Evolutionary conservation across 2,797 vertebrate species (phyloP), one percentile per base, ranked within the genome.

Genomic region (Acanthurus leucopareius): DNA sequence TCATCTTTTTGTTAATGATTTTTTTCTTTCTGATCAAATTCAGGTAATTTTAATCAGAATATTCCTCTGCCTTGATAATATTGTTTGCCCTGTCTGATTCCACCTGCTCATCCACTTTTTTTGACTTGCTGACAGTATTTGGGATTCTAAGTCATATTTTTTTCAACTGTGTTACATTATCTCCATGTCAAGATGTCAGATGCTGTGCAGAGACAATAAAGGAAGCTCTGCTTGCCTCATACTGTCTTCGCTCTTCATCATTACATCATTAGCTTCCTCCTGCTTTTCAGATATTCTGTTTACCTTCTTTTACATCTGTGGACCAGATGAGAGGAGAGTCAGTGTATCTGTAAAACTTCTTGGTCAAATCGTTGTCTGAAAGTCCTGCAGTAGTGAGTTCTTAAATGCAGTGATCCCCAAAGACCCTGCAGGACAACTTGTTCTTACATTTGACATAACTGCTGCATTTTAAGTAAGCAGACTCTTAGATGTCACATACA

Each of bases 31-130:
- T 0, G 16, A 59, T 28, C 44, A 25, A 71, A 57, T 60, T 17
- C 22, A 52, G 63, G 22, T 68, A 9, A 20, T 61, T 77, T 61
- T 58, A 28, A 49, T 25, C 48, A 16, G 35, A 64, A 72, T 61
- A 40, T 7, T 58, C 10, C 49, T 65, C 42, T 49, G 2, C 54
- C 48, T 77, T 28, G 45, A 63, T 69, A 66, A 62, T 75, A 63
- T 51, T 70, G 38, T 71, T 48, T 71, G 49, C 25, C 42, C 11
- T 10, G 28, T 73, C 65, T 38, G 52, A 51, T 32, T 62, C 70
- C 69, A 82, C 77, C 76, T 82, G 67, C 40, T 45, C 40, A 14
- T 66, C 76, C 73, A 72, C 71, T 76, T 82, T 69, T 54, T 77
- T 42, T 58, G 20, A 66, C 58, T 40, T 49, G 42, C 71, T 74